Conservation (phyloP, 2,888 invertebrate species). For the Dioctria linearis region DNA sequence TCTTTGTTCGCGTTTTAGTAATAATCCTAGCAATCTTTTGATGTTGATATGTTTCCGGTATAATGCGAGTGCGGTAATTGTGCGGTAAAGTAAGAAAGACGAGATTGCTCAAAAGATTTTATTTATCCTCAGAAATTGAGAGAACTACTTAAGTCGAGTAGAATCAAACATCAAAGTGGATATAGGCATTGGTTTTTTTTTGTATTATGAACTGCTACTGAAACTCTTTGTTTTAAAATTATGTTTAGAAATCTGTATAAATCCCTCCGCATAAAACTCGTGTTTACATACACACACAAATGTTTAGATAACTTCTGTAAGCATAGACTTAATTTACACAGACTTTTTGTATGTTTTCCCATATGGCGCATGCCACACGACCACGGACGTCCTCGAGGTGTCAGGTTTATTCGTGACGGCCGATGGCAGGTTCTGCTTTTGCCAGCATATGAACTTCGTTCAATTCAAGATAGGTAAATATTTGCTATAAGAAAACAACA, state of each 20-base stretch:
- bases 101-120: not conserved
- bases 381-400: slow-evolving; percentile 40
- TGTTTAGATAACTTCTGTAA: not conserved
- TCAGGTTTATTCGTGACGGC: slow-evolving; percentile 18
- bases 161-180: slow-evolving; percentile 9
- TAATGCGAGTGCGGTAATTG: not conserved
- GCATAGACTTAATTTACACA: not conserved
- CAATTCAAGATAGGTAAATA: slow-evolving; percentile 38
- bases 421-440: not conserved
- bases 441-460: slow-evolving; percentile 34
- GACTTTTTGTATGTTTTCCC: not conserved
- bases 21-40: not conserved
- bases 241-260: not conserved
- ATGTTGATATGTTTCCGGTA: slow-evolving; percentile 18
- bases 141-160: not conserved
- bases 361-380: not conserved
- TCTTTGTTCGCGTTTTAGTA: not conserved
- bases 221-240: not conserved
- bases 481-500: slow-evolving; percentile 28
- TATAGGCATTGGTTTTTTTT: not conserved
- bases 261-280: not conserved
- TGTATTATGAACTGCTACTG: not conserved
- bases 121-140: slow-evolving; percentile 1
- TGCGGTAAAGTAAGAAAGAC: not conserved
- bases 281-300: not conserved